phyloP scores from a whole-genome alignment of 1,140 invertebrate species.

The Monochamus saltuarius region DNA sequence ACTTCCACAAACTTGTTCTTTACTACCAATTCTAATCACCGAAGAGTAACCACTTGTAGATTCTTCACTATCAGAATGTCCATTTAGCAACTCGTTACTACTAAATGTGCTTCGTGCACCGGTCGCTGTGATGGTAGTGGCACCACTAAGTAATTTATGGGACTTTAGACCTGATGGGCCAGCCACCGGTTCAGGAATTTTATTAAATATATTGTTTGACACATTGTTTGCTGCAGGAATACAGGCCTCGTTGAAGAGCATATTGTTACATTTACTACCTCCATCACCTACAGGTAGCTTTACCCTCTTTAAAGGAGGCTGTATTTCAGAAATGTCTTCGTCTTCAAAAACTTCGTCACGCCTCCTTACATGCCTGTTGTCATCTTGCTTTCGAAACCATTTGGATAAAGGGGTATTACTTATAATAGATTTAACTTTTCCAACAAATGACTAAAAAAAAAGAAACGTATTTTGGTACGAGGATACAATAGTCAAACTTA shows the following conservation, averaged over 20 bases:
- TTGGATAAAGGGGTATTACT: conserved; percentile 54
- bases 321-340: conserved; percentile 46
- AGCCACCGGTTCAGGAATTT: conserved; percentile 40
- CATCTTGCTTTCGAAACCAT: conserved; percentile 52
- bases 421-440: conserved; percentile 55
- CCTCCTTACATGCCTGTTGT: conserved; percentile 45
- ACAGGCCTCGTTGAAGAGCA: conserved; percentile 13
- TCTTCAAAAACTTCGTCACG: conserved; percentile 54
- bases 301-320: conserved; percentile 54
- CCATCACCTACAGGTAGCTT: conserved; percentile 37
- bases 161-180: conserved; percentile 42
- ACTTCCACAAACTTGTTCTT: conserved; percentile 32
- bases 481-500: background rate
- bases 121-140: conserved; percentile 15
- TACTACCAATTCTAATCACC: conserved; percentile 37
- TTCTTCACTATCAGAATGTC: conserved; percentile 49
- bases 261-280: conserved; percentile 20
- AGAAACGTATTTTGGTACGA: conserved; percentile 8
- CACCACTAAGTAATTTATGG: conserved; percentile 30
- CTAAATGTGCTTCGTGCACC: conserved; percentile 16
- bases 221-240: conserved; percentile 1
- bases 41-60: conserved; percentile 51
- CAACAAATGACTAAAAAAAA: conserved; percentile 56
- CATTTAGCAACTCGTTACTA: conserved; percentile 30
- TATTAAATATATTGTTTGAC: conserved; percentile 13